Base-by-base conservation (phyloP, 2,113 vertebrate species). In the Serranochromis macrocephalus region DNA sequence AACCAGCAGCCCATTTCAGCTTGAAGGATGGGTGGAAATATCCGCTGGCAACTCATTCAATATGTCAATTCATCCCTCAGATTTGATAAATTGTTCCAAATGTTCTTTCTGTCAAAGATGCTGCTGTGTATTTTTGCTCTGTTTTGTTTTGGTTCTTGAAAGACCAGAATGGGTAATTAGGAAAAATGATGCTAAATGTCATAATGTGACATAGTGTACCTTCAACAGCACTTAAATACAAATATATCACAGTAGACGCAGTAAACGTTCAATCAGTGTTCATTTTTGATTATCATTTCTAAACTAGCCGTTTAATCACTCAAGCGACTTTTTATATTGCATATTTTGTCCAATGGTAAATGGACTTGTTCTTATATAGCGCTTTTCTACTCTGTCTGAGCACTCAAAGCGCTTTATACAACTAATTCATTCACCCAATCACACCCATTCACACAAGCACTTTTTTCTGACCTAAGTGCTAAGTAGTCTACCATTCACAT, bases 1-100 rank as follows among this genome's bases (percentile, higher is more conserved):
- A n/a, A 85, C 33, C 57, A 24, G 45, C 66, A 4, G 55, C 61
- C 66, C 68, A 26, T 31, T 86, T 80, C 81, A 55, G 66, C 21
- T 68, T 94, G 93, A 96, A 63, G 90, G 89, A 96, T 95, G 94
- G 82, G 9, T 68, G 55, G 85, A 94, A 94, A 94, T 91, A 95
- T 94, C 93, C 80, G 68, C 85, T 29, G 81, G 91, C 89, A 19
- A 21, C 84, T 80, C 90, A 51, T 78, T 94, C 91, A 92, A 81
- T 49, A 87, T 19, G 55, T 92, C 93, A 91, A 47, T 82, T 89
- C 85, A 29, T 86, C n/a, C 14, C 8, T 83, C 78, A 54, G 47
- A 16, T 49, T 84, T 96, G 94, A 96, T 94, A 33, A 92, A 95
- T 95, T 79, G 93, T 86, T 73, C 40, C 7, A 24, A 84, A 83